These are phyloP conservation scores for Callithrix jacchus DNA, from an alignment of 2,113 vertebrate genomes.

Conservation along the genomic window DNA sequence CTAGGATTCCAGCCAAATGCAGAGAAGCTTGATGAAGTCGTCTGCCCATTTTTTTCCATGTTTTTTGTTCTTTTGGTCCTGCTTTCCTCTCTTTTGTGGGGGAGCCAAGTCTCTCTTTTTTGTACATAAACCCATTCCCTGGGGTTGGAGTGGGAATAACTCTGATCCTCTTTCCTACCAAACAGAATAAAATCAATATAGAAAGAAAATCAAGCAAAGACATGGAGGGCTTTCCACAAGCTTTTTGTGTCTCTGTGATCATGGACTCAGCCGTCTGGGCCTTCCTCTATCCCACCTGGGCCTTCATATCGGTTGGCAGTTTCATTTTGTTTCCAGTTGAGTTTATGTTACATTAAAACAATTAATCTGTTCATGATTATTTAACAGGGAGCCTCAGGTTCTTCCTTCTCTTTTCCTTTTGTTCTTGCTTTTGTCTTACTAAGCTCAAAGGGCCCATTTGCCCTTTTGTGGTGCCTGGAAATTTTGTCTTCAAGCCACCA, in stretches of 20 bases:
- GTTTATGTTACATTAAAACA: background rate
- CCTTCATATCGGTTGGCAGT: background rate
- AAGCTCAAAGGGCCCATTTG: background rate
- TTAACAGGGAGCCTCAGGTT: background rate
- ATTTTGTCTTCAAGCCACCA: background rate
- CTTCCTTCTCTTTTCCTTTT: background rate
- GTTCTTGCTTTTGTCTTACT: constrained; percentile 29
- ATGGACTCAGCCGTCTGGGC: background rate
- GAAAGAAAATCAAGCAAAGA: background rate
- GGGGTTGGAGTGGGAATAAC: background rate
- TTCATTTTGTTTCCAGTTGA: background rate
- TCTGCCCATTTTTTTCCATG: background rate
- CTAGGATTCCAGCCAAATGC: background rate
- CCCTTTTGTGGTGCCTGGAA: background rate
- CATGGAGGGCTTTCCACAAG: background rate
- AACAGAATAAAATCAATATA: background rate
- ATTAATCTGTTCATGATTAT: constrained; percentile 23
- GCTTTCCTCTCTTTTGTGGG: background rate
- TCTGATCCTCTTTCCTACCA: background rate
- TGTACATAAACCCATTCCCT: background rate
- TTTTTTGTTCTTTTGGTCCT: background rate
- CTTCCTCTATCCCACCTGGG: background rate
- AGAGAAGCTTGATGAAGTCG: background rate
- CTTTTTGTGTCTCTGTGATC: background rate
- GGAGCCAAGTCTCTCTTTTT: background rate